Percentiles rank a stretch among this genome's conserved stretches.
Conservation (phyloP, 2,888 invertebrate species). For the Cordylochernes scorpioides region DNA sequence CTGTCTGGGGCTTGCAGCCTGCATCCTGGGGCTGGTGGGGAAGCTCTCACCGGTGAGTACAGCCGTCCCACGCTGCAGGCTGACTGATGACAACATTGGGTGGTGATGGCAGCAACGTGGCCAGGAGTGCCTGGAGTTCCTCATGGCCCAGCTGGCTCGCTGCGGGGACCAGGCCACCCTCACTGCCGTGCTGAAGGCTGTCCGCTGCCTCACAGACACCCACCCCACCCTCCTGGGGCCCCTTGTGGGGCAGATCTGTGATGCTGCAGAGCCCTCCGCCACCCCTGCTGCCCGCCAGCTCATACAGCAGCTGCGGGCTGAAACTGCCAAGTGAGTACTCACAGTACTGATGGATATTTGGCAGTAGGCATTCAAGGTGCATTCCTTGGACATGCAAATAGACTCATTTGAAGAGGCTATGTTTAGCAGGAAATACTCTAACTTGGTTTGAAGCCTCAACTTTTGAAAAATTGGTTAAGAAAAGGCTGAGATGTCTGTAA, state of each 20-base stretch:
- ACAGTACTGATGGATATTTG: too few relatives aligned
- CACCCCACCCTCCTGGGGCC: conserved; percentile 54
- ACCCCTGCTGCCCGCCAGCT: conserved; percentile 21
- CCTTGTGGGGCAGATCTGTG: conserved; percentile 18
- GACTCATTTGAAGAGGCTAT: too few relatives aligned
- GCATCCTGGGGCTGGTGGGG: conserved; percentile 23
- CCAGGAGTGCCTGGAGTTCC: conserved; percentile 50
- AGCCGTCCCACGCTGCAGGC: too few relatives aligned
- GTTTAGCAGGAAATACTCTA: too few relatives aligned
- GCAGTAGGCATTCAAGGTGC: too few relatives aligned
- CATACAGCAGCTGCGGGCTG: conserved; percentile 23
- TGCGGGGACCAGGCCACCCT: conserved; percentile 43
- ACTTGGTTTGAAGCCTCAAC: too few relatives aligned
- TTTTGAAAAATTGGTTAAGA: too few relatives aligned
- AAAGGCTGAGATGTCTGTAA: too few relatives aligned
- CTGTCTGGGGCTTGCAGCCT: conserved; percentile 18
- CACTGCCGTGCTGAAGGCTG: conserved; percentile 45
- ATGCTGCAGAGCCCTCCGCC: conserved; percentile 30
- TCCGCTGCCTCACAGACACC: conserved; percentile 47
- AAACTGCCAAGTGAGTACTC: too few relatives aligned
- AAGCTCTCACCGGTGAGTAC: conserved; percentile 20
- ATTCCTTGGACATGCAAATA: too few relatives aligned
- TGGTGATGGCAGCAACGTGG: conserved; percentile 56
- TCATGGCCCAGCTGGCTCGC: conserved; percentile 41
- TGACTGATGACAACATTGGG: too few relatives aligned